phyloP scores from a whole-genome alignment of 2,888 invertebrate genomes.

The Horisme vitalbata region DNA sequence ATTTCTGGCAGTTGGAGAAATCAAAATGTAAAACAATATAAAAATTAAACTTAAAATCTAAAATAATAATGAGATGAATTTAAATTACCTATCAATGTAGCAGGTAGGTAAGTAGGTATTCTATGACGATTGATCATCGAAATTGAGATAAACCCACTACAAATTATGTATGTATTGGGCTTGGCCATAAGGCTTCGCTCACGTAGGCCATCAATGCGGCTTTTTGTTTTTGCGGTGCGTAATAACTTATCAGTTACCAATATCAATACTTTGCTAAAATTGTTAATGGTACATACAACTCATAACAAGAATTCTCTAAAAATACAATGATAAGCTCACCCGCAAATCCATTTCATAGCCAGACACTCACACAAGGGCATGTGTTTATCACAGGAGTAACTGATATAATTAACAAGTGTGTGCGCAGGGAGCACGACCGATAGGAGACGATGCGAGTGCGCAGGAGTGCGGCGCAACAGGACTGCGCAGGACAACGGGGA shows the following conservation, averaged over 20 bases:
- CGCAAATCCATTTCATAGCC: conserved; percentile 64
- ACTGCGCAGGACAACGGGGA: conserved; percentile 29
- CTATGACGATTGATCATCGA: too few relatives aligned
- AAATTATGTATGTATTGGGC: too few relatives aligned
- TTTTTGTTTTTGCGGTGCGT: background rate
- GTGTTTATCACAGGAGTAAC: conserved; percentile 39
- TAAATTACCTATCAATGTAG: too few relatives aligned
- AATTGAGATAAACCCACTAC: too few relatives aligned
- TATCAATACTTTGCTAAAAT: conserved; percentile 4
- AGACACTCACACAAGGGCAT: conserved; percentile 50
- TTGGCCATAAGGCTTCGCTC: too few relatives aligned
- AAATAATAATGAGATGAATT: too few relatives aligned
- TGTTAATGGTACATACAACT: conserved; percentile 8
- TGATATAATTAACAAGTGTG: conserved; percentile 29
- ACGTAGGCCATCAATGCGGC: too few relatives aligned
- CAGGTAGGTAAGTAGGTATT: too few relatives aligned
- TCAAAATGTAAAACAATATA: too few relatives aligned
- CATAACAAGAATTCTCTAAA: conserved; percentile 8
- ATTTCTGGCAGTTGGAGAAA: background rate
- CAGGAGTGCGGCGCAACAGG: conserved; percentile 39
- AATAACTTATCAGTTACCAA: background rate
- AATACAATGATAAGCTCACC: conserved; percentile 48
- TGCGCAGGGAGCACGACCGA: conserved; percentile 28
- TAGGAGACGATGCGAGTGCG: conserved; percentile 35
- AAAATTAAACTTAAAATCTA: too few relatives aligned